phyloP scores from a whole-genome alignment of 2,888 invertebrate genomes.

The Drosophila ustulata region DNA sequence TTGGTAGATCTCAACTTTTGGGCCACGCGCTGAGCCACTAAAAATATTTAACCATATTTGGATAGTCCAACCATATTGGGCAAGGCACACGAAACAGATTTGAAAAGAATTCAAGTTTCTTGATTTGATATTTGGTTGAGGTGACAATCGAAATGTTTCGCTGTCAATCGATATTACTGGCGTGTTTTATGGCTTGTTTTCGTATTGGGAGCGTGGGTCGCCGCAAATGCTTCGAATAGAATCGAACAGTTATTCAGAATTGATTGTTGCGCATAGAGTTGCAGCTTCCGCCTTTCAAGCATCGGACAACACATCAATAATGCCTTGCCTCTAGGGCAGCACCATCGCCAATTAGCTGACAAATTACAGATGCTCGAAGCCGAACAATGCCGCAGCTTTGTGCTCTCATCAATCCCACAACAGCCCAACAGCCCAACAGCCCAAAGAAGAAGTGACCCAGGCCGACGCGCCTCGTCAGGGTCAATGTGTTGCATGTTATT shows the following conservation, averaged over 20 bases:
- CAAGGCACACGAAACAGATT: conserved; percentile 51
- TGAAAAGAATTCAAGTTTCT: conserved; percentile 55
- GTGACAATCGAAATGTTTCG: conserved; percentile 67
- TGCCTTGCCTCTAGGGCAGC: conserved; percentile 4
- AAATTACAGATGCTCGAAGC: conserved; percentile 60
- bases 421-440: conserved; percentile 1
- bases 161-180: conserved; percentile 67
- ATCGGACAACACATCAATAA: conserved; percentile 29
- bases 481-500: conserved; percentile 70
- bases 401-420: conserved; percentile 27
- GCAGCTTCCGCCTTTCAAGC: conserved; percentile 59
- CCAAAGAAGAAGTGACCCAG: conserved; percentile 24
- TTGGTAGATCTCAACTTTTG: conserved; percentile 41
- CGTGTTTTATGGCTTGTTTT: conserved; percentile 39
- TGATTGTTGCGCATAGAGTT: not conserved
- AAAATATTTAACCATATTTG: conserved; percentile 63
- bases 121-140: conserved; percentile 37
- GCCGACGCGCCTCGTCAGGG: conserved; percentile 53
- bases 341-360: conserved; percentile 46
- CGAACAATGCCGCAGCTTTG: conserved; percentile 64
- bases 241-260: not conserved
- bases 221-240: conserved; percentile 8
- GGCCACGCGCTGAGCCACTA: conserved; percentile 63
- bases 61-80: conserved; percentile 53
- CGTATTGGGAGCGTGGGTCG: conserved; percentile 28